Evolutionary conservation across 1,140 invertebrate species (phyloP).

Genomic region (Sipha flava): DNA sequence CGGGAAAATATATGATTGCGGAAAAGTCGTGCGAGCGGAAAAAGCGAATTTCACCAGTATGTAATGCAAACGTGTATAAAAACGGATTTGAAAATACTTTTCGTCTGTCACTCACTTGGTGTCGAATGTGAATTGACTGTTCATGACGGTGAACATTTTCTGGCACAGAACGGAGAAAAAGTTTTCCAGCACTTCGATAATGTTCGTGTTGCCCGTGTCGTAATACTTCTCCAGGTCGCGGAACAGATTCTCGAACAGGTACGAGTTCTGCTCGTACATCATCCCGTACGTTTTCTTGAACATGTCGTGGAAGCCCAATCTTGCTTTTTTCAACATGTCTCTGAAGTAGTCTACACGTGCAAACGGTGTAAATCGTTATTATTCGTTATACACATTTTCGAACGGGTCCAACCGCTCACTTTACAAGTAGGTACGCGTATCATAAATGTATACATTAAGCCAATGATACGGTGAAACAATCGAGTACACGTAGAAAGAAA

Average conservation of each 20-base stretch:
- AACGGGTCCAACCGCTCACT: too few relatives aligned
- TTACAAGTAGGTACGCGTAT: too few relatives aligned
- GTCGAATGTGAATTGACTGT: slow-evolving; percentile 80
- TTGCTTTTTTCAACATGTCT: slow-evolving; percentile 70
- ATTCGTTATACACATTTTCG: too few relatives aligned
- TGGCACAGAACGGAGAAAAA: slow-evolving; percentile 91
- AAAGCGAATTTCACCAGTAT: neutral
- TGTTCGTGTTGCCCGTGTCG: slow-evolving; percentile 65
- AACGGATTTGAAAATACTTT: too few relatives aligned
- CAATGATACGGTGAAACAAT: too few relatives aligned
- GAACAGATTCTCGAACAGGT: slow-evolving; percentile 87
- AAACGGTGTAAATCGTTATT: too few relatives aligned
- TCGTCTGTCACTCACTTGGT: slow-evolving; percentile 56
- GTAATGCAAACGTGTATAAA: too few relatives aligned
- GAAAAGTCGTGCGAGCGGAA: too few relatives aligned
- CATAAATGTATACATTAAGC: too few relatives aligned
- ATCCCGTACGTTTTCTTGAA: slow-evolving; percentile 90
- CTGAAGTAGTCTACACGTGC: slow-evolving; percentile 81
- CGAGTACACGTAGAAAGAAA: too few relatives aligned
- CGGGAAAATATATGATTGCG: too few relatives aligned
- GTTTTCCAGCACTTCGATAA: slow-evolving; percentile 76
- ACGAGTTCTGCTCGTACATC: slow-evolving; percentile 86
- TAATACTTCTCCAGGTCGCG: slow-evolving; percentile 85
- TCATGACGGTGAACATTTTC: slow-evolving; percentile 92
- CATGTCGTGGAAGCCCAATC: slow-evolving; percentile 83